Evolutionary conservation across 2,888 invertebrate species (phyloP).

Genomic region (Rhingia campestris): DNA sequence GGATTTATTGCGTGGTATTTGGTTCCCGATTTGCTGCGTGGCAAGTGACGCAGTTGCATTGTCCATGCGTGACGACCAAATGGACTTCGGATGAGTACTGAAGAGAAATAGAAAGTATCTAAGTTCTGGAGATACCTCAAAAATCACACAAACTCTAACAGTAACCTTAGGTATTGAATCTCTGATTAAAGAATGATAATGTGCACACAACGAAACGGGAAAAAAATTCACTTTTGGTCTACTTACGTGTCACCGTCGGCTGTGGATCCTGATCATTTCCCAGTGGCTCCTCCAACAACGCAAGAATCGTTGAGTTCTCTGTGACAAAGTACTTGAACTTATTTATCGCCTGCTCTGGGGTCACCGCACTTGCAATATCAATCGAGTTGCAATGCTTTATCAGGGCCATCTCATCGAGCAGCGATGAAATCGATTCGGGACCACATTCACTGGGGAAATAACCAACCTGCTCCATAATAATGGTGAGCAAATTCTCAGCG

Average conservation of each 20-base stretch:
- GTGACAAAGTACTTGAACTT: slow-evolving; percentile 94
- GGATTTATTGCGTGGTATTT: slow-evolving; percentile 85
- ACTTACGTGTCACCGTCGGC: slow-evolving; percentile 90
- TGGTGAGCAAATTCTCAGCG: slow-evolving; percentile 95
- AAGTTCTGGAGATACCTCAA: background rate
- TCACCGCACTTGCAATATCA: slow-evolving; percentile 76
- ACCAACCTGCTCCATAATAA: slow-evolving; percentile 95
- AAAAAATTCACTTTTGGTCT: background rate
- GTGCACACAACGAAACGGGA: no score
- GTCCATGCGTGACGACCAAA: slow-evolving; percentile 98
- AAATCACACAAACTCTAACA: background rate
- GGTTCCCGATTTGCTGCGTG: slow-evolving; percentile 90
- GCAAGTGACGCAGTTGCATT: slow-evolving; percentile 92
- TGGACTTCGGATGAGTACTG: slow-evolving; percentile 93
- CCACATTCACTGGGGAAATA: slow-evolving; percentile 93
- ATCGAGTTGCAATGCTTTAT: slow-evolving; percentile 89
- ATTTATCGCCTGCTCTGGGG: slow-evolving; percentile 85
- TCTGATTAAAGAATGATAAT: no score
- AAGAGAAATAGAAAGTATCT: slow-evolving; percentile 76
- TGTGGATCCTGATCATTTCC: slow-evolving; percentile 97
- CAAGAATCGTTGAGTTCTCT: slow-evolving; percentile 94
- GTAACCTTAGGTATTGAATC: no score
- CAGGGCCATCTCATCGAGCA: slow-evolving; percentile 93
- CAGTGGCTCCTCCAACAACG: slow-evolving; percentile 94
- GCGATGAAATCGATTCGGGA: slow-evolving; percentile 91